These are phyloP conservation scores for Heliconius nattereri DNA, from an alignment of 1,140 invertebrate genomes.

Conservation along the genomic window DNA sequence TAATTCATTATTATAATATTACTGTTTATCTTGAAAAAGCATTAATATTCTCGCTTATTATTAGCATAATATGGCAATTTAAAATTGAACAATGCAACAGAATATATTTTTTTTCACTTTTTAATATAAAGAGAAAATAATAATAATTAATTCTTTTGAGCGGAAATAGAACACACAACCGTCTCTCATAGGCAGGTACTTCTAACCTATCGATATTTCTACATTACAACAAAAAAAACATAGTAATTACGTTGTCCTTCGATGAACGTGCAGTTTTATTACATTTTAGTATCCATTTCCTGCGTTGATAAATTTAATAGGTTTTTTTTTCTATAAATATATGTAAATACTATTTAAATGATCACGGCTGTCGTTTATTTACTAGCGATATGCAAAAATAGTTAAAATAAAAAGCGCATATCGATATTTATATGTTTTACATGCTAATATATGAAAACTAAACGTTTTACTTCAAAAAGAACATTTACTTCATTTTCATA, in stretches of 20 bases:
- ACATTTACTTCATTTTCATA: not conserved
- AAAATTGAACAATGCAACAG: not conserved
- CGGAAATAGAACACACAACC: too few relatives aligned
- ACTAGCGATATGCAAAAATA: conserved; percentile 1
- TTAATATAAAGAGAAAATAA: too few relatives aligned
- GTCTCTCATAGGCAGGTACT: not conserved
- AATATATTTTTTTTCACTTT: not conserved
- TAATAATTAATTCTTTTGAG: too few relatives aligned
- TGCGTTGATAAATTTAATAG: conserved; percentile 6
- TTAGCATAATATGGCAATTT: conserved; percentile 4
- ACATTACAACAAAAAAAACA: not conserved
- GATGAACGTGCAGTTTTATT: not conserved
- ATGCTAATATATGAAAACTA: not conserved
- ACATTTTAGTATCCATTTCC: conserved; percentile 8
- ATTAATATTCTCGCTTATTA: conserved; percentile 4
- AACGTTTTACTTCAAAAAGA: not conserved
- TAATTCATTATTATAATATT: conserved; percentile 1
- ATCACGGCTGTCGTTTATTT: not conserved
- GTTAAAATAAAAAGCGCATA: not conserved
- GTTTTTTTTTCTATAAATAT: conserved; percentile 1
- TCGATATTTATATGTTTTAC: conserved; percentile 2
- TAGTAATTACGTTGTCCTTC: not conserved
- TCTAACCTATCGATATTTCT: not conserved
- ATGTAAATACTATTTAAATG: conserved; percentile 14
- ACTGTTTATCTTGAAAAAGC: conserved; percentile 9